A percentile compares a stretch with the other conserved stretches of the same genome.
These are phyloP conservation scores for Heterotilapia buettikoferi DNA, from an alignment of 2,113 vertebrate genomes.

Conservation along the genomic window DNA sequence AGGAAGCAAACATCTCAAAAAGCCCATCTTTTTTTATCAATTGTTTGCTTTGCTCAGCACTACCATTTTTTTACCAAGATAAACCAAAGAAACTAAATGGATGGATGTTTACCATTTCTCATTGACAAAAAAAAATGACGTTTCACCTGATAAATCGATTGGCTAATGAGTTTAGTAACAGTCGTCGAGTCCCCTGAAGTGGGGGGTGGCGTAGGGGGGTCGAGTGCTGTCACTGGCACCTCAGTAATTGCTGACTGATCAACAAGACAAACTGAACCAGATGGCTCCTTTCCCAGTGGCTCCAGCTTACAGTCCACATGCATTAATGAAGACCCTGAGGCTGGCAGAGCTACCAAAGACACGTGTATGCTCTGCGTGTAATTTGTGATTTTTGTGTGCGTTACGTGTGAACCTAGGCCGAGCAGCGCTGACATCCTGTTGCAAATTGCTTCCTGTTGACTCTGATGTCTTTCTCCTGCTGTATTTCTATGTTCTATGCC, in stretches of 20 bases:
- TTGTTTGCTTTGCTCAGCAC: not conserved
- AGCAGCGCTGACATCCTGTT: constrained; percentile 48
- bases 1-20: not conserved
- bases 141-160: not conserved
- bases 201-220: not conserved
- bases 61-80: not conserved
- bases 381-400: not conserved
- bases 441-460: constrained; percentile 65
- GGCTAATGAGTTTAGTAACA: not conserved
- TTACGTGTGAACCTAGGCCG: not conserved
- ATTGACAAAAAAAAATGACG: not conserved
- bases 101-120: not conserved
- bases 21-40: not conserved
- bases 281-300: constrained; percentile 48
- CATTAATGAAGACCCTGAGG: constrained; percentile 56
- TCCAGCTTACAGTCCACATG: constrained; percentile 30
- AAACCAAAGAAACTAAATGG: not conserved
- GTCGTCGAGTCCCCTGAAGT: not conserved
- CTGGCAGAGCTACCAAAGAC: constrained; percentile 25
- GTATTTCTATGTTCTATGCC: not conserved
- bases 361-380: not conserved
- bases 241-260: constrained; percentile 42
- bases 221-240: constrained; percentile 36
- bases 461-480: constrained; percentile 32
- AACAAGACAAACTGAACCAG: constrained; percentile 60